A percentile compares a stretch with the other conserved stretches of the same genome.
phyloP scores from a whole-genome alignment of 2,888 invertebrate genomes.

The Priocnemis perturbator region DNA sequence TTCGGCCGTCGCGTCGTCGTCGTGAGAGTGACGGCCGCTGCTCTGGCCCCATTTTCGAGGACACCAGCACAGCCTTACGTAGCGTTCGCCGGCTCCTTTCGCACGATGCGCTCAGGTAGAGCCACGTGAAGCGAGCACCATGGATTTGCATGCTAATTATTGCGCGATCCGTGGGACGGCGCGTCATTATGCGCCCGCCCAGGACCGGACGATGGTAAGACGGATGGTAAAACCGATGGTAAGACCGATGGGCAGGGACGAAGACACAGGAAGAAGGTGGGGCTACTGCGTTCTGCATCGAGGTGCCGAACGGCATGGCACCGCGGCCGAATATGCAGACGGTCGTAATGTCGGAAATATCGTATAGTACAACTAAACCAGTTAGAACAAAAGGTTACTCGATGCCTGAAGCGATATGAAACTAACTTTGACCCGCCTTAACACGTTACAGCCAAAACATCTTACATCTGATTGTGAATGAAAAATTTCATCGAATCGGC shows the following conservation, averaged over 20 bases:
- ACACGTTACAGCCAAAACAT: too few relatives aligned
- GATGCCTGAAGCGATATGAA: too few relatives aligned
- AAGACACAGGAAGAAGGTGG: conserved; percentile 24
- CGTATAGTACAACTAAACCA: too few relatives aligned
- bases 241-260: conserved; percentile 21
- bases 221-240: background rate
- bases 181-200: conserved; percentile 28
- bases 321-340: too few relatives aligned
- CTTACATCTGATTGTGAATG: too few relatives aligned
- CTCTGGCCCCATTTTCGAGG: too few relatives aligned
- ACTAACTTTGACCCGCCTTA: too few relatives aligned
- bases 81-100: conserved; percentile 13
- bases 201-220: conserved; percentile 18
- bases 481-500: too few relatives aligned
- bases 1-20: conserved; percentile 25
- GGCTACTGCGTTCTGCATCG: too few relatives aligned
- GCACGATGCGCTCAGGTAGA: conserved; percentile 3
- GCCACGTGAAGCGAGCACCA: background rate
- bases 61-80: background rate
- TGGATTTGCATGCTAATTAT: conserved; percentile 12
- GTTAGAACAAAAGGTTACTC: too few relatives aligned
- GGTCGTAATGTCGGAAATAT: too few relatives aligned
- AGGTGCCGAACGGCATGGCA: too few relatives aligned
- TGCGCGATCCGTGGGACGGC: conserved; percentile 41
- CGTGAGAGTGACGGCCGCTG: conserved; percentile 8